A percentile compares a stretch with the other conserved stretches of the same genome.
Evolutionary conservation across 2,888 invertebrate genomes (phyloP).

Genomic region (Xestia xanthographa): DNA sequence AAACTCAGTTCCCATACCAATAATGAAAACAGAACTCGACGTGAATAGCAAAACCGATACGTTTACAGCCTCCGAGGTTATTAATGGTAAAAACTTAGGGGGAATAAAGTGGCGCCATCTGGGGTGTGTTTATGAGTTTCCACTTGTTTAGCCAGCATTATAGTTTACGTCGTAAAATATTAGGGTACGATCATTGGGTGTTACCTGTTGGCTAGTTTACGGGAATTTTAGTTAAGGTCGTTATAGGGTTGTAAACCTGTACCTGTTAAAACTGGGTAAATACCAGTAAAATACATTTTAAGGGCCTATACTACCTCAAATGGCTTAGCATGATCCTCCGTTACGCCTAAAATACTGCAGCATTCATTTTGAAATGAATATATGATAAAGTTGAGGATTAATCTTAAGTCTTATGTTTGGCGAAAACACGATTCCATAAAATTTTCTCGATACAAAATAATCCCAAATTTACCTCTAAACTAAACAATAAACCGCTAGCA

Average conservation of each 20-base stretch:
- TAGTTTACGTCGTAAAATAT: conserved; percentile 60
- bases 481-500: no score
- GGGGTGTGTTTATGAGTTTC: conserved; percentile 55
- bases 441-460: no score
- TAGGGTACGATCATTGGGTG: conserved; percentile 39
- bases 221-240: conserved; percentile 27
- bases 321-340: no score
- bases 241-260: conserved; percentile 20
- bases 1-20: neutral
- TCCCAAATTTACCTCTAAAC: no score
- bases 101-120: conserved; percentile 54
- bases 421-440: no score
- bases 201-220: conserved; percentile 37
- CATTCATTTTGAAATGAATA: no score
- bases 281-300: no score
- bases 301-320: no score
- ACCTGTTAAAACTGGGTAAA: conserved; percentile 10
- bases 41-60: conserved; percentile 24
- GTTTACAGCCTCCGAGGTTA: conserved; percentile 22
- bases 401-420: no score
- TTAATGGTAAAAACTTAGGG: conserved; percentile 54
- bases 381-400: no score
- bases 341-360: no score
- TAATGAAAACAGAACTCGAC: conserved; percentile 38
- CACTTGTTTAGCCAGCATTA: conserved; percentile 52